These are phyloP conservation scores for Drosophila ercepeae DNA, from an alignment of 1,140 invertebrate species.

Conservation along the genomic window DNA sequence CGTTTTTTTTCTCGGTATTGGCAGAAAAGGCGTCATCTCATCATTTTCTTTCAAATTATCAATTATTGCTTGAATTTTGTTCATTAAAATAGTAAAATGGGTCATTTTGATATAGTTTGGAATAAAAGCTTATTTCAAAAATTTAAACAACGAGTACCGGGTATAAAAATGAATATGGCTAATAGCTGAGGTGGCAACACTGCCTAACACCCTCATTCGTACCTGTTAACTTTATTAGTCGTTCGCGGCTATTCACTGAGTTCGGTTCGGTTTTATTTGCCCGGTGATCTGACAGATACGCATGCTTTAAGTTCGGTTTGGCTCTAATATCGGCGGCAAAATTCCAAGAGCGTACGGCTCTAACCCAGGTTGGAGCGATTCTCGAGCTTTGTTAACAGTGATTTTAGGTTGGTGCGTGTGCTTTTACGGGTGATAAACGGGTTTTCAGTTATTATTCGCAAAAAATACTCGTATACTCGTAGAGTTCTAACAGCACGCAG, in stretches of 20 bases:
- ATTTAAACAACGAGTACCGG: too few relatives aligned
- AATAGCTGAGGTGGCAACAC: background rate
- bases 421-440: constrained; percentile 56
- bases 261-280: constrained; percentile 21
- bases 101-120: too few relatives aligned
- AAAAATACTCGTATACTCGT: too few relatives aligned
- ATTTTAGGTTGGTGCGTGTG: constrained; percentile 68
- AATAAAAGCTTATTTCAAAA: too few relatives aligned
- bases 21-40: too few relatives aligned
- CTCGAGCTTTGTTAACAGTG: constrained; percentile 42
- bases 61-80: too few relatives aligned
- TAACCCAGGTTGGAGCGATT: constrained; percentile 26
- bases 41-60: too few relatives aligned
- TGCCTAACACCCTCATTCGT: background rate
- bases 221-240: constrained; percentile 25
- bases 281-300: background rate
- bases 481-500: constrained; percentile 16
- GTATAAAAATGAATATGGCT: too few relatives aligned
- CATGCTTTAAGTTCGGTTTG: constrained; percentile 20
- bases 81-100: too few relatives aligned
- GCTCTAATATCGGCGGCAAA: background rate
- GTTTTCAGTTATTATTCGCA: constrained; percentile 53
- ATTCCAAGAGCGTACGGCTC: background rate
- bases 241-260: constrained; percentile 44
- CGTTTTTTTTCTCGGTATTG: too few relatives aligned